Evolutionary conservation across 2,888 invertebrate species (phyloP).

Genomic region (Venustoraphidia nigricollis): DNA sequence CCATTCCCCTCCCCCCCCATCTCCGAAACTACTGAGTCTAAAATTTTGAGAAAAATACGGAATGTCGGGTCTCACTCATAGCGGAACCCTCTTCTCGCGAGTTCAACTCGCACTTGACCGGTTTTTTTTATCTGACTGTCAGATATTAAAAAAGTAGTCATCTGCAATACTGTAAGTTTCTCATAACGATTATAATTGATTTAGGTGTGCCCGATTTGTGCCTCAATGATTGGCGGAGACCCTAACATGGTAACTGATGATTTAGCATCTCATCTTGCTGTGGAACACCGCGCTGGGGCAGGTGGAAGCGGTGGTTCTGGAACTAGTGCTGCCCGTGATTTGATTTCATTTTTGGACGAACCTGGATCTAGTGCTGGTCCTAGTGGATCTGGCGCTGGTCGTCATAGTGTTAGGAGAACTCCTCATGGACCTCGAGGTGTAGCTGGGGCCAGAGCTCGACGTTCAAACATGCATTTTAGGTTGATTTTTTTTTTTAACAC

Average conservation of each 20-base stretch:
- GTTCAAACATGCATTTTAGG: constrained; percentile 91
- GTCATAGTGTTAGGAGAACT: constrained; percentile 28
- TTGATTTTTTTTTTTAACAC: constrained; percentile 20
- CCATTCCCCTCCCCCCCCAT: no score
- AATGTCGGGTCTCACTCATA: no score
- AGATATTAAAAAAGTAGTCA: background rate
- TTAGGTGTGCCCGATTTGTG: constrained; percentile 94
- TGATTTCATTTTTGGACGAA: constrained; percentile 87
- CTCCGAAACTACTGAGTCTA: no score
- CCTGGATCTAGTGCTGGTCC: constrained; percentile 51
- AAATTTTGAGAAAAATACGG: no score
- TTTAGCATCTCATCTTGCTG: constrained; percentile 87
- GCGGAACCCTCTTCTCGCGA: no score
- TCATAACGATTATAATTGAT: constrained; percentile 16
- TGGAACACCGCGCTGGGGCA: constrained; percentile 63
- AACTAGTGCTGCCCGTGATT: constrained; percentile 79
- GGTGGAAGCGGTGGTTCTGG: constrained; percentile 31
- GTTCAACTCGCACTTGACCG: no score
- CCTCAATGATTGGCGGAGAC: constrained; percentile 90
- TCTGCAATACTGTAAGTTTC: background rate
- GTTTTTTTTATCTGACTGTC: background rate
- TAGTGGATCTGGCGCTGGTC: constrained; percentile 19
- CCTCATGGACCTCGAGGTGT: constrained; percentile 45
- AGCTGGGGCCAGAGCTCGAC: constrained; percentile 58
- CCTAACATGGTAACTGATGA: constrained; percentile 97